These are phyloP conservation scores for Phacellophora camtschatica DNA, from an alignment of 30 jellyfish, hydroid and myxozoan genomes.

Conservation along the genomic window DNA sequence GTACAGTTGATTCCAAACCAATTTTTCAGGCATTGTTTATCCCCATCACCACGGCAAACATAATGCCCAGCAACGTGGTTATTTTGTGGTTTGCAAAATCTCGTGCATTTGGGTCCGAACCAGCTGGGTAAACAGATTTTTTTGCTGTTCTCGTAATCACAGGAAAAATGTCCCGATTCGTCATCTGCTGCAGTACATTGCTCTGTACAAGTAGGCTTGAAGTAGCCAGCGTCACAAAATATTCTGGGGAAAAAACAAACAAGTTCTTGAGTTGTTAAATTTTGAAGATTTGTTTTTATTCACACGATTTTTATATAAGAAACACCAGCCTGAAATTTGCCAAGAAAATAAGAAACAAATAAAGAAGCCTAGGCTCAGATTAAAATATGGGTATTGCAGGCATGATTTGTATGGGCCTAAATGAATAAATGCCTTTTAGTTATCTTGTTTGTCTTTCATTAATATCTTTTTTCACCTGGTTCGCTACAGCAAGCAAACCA, in stretches of 20 bases:
- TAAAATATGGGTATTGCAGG: too few relatives aligned
- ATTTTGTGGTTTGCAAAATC: not conserved
- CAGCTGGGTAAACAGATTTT: conserved; percentile 16
- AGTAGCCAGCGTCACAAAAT: conserved; percentile 50
- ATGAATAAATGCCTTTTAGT: too few relatives aligned
- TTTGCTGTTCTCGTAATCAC: conserved; percentile 53
- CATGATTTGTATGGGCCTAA: too few relatives aligned
- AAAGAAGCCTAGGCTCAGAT: too few relatives aligned
- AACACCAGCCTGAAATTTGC: too few relatives aligned
- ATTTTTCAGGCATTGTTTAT: conserved; percentile 20
- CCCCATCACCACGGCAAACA: conserved; percentile 21
- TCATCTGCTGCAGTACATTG: conserved; percentile 33
- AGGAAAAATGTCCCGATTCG: conserved; percentile 45
- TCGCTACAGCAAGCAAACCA: not conserved
- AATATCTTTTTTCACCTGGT: too few relatives aligned
- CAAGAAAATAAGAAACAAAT: too few relatives aligned
- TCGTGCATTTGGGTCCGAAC: conserved; percentile 20
- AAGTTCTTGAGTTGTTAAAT: too few relatives aligned
- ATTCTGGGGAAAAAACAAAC: not conserved
- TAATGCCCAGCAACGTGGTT: not conserved
- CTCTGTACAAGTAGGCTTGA: conserved; percentile 47
- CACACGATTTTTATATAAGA: too few relatives aligned
- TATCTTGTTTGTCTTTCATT: too few relatives aligned
- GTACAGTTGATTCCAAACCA: conserved; percentile 53
- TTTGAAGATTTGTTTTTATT: too few relatives aligned